These are phyloP conservation scores for Solenopsis invicta DNA, from an alignment of 1,140 invertebrate species.

Conservation along the genomic window DNA sequence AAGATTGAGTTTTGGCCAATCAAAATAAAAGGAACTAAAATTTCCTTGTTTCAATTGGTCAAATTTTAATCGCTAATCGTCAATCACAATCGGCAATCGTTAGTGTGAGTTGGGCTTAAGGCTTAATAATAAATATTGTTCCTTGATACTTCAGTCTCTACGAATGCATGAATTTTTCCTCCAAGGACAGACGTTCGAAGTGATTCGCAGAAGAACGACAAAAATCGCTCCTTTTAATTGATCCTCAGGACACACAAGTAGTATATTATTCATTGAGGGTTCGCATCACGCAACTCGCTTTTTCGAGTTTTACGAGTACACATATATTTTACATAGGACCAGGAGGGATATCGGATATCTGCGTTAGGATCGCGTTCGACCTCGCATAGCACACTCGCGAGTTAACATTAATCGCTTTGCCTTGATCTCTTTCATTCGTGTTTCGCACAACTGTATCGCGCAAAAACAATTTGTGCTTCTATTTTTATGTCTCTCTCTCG, in stretches of 20 bases:
- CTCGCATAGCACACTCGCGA: background rate
- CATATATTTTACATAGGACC: background rate
- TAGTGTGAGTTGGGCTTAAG: no score
- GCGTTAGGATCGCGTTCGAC: slow-evolving; percentile 25
- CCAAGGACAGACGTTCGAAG: background rate
- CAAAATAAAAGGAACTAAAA: no score
- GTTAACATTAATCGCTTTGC: slow-evolving; percentile 33
- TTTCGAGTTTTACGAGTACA: background rate
- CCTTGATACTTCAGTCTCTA: background rate
- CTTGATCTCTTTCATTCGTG: slow-evolving; percentile 29
- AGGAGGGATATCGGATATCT: slow-evolving; percentile 3
- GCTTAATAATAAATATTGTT: background rate
- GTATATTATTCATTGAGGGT: background rate
- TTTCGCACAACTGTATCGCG: background rate
- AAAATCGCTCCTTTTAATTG: slow-evolving; percentile 9
- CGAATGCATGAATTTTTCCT: background rate
- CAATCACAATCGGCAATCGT: no score
- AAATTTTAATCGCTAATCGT: no score
- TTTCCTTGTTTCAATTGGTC: no score
- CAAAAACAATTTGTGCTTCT: background rate
- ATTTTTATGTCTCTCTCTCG: background rate
- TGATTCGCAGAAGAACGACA: background rate
- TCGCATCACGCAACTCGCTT: slow-evolving; percentile 8
- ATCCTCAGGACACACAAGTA: background rate
- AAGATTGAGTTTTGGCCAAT: no score